Evolutionary conservation across 2,113 vertebrate species (phyloP).

Genomic region (Abramis brama): DNA sequence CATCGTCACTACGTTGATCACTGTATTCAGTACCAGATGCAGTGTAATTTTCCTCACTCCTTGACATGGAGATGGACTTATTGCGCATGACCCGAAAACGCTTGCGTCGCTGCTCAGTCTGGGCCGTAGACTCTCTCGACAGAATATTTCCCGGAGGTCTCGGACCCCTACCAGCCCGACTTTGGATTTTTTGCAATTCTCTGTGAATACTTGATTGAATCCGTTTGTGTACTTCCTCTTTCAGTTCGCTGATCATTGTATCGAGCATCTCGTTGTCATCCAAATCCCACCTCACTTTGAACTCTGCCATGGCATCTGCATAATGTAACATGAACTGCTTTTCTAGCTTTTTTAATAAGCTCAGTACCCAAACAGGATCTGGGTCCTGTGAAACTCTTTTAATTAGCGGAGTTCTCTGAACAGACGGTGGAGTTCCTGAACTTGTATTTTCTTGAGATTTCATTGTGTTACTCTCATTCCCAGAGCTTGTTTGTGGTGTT

Average conservation of each 20-base stretch:
- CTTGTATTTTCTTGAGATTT: slow-evolving; percentile 53
- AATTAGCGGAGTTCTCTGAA: slow-evolving; percentile 51
- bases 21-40: slow-evolving; percentile 68
- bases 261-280: slow-evolving; percentile 78
- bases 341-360: slow-evolving; percentile 84
- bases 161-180: slow-evolving; percentile 60
- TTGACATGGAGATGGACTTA: slow-evolving; percentile 55
- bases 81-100: slow-evolving; percentile 76
- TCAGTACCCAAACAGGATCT: slow-evolving; percentile 83
- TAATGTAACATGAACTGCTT: slow-evolving; percentile 92
- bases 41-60: slow-evolving; percentile 66
- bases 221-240: slow-evolving; percentile 81
- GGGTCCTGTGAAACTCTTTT: slow-evolving; percentile 71
- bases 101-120: slow-evolving; percentile 76
- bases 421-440: slow-evolving; percentile 48
- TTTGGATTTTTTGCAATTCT: slow-evolving; percentile 83
- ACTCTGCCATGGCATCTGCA: slow-evolving; percentile 80
- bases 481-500: slow-evolving; percentile 55
- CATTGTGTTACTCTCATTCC: slow-evolving; percentile 56
- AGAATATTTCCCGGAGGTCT: slow-evolving; percentile 70
- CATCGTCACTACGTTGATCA: slow-evolving; percentile 76
- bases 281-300: slow-evolving; percentile 86
- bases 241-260: slow-evolving; percentile 84
- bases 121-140: slow-evolving; percentile 66
- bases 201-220: slow-evolving; percentile 83